Evolutionary conservation across 2,888 invertebrate species (phyloP), one percentile per base, ranked within the genome.

Genomic region (Noctua fimbriata): DNA sequence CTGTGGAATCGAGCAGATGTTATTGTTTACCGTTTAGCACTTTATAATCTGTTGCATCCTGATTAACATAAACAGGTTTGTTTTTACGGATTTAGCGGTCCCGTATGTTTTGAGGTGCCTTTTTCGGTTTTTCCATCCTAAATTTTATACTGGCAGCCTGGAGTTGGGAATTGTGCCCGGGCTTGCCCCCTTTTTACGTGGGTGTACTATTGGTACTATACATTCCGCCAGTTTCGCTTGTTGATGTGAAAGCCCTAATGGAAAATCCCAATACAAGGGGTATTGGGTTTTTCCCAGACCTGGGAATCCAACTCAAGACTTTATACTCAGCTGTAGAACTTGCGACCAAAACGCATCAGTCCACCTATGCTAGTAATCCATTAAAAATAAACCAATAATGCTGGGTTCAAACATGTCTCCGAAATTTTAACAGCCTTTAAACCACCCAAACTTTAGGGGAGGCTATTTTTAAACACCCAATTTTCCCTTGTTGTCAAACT

Each of bases 1-100:
- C 86, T 73, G 76, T 69, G 36, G 52, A 41, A 60, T 77, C 49
- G 70, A 79, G 66, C 86, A 86, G 86, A 88, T 86, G 86, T 85
- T 86, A 85, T 86, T 86, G 87, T 86, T 86, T 86, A 88, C 76
- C 65, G 77, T 73, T 86, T 79, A 81, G 49, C 60, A 47, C 63
- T n/a, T 84, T 84, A 79, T 88, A 85, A 85, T 85, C 65, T 85
- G 85, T 73, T 55, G 85, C 70, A 80, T 85, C 81, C 63, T 85
- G 72, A 87, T 76, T 79, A 84, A 87, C 21, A 44, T 70, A 84
- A 16, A 67, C 87, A 63, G 72, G 73, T 70, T 73, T 66, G 55
- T 24, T 80, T 73, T 85, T 76, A 41, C 44, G 12, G 16, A 80
- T 84, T 81, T 70, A 58, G 63, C 24, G n/a, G 52, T 84, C 36